phyloP scores from a whole-genome alignment of 2,888 invertebrate genomes.

The Dasypogon diadema region DNA sequence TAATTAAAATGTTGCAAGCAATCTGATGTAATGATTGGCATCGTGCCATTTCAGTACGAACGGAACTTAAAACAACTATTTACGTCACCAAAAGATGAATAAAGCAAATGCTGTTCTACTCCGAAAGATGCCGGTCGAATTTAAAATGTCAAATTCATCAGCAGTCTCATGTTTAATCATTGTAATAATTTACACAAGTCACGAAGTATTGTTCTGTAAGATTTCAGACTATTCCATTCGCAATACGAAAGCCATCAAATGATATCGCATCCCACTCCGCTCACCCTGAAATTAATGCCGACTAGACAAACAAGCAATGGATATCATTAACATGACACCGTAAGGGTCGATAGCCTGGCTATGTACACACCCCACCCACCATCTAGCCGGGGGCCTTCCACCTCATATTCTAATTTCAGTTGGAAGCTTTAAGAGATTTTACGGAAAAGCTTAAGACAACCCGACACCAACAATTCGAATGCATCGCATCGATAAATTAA shows the following conservation, averaged over 20 bases:
- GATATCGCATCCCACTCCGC: not conserved
- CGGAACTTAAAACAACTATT: no score
- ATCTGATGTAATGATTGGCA: no score
- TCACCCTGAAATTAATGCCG: slow-evolving; percentile 39
- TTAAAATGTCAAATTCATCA: no score
- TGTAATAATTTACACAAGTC: not conserved
- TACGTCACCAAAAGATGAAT: no score
- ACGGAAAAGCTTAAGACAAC: not conserved
- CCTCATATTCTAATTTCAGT: not conserved
- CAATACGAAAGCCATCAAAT: not conserved
- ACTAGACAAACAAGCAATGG: slow-evolving; percentile 50
- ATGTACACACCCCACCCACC: not conserved
- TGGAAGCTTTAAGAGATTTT: not conserved
- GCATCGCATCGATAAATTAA: not conserved
- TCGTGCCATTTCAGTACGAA: no score
- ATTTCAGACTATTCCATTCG: slow-evolving; percentile 1
- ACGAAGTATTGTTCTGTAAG: not conserved
- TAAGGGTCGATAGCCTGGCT: slow-evolving; percentile 35
- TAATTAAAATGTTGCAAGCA: no score
- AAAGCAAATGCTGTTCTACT: no score
- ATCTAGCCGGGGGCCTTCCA: not conserved
- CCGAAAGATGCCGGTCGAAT: no score
- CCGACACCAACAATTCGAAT: not conserved
- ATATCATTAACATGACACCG: slow-evolving; percentile 38
- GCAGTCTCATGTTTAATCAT: not conserved